Base-by-base conservation (phyloP, 2,797 vertebrate species). In the Botia almorhae region DNA sequence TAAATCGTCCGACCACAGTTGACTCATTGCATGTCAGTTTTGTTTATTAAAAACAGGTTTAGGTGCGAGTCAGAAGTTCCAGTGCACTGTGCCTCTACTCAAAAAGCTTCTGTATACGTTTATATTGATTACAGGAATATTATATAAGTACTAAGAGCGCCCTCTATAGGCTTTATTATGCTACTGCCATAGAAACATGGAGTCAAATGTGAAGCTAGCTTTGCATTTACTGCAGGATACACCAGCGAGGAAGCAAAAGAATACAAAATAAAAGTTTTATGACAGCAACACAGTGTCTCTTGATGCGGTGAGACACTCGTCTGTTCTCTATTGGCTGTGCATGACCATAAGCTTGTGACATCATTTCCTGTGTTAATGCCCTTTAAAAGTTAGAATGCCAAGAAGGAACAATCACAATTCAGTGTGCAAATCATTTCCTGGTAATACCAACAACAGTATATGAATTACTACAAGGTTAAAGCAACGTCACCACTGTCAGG, bases 21-120 rank as follows among this genome's bases (percentile, higher is more conserved):
- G 17, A 69, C 53, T 77, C 65, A 5, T 60, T 48, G 53, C 17
- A 43, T 65, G 65, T 77, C 21, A 33, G 23, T 11, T 33, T 74
- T 50, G 21, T 77, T 77, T 77, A 77, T 77, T 69, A 69, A 17
- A 69, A 77, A 77, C 65, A 69, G 39, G 48, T 77, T 26, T 26
- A 43, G 26, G 61, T 75, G 29, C 50, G 55, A 55, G 19, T 13
- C 16, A 26, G 26, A 26, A 8, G 33, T 43, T 46, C 68, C 68
- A 76, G 2, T 11, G 43, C 74, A 68, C 21, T 48, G 36, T 48
- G 14, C 2, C 43, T 21, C 13, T 29, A 58, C 16, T 63, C 4
- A 50, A 50, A 68, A 56, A 21, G 33, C 33, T 68, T 33, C 14
- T 33, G 26, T 8, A 33, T 2, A 6, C 7, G 11, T 33, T 56